Evolutionary conservation across 1,140 invertebrate species (phyloP).

Genomic region (Atopsyche davidsoni): DNA sequence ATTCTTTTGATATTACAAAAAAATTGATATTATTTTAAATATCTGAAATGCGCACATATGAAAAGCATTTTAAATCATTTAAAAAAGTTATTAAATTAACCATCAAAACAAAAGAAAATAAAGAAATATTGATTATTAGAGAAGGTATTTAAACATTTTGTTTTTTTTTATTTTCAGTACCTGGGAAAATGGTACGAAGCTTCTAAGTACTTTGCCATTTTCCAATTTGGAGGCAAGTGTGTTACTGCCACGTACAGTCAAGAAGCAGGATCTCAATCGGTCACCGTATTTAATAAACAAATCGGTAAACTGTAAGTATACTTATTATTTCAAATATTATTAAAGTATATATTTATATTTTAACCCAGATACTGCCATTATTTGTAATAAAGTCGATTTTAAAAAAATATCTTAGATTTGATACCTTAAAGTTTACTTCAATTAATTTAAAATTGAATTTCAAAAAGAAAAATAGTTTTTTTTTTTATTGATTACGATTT

Average conservation of each 20-base stretch:
- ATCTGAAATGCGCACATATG: too few relatives aligned
- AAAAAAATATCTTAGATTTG: too few relatives aligned
- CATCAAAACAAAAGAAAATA: background rate
- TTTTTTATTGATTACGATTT: too few relatives aligned
- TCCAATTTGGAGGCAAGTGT: conserved; percentile 70
- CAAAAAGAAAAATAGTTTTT: too few relatives aligned
- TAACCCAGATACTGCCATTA: too few relatives aligned
- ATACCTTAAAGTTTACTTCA: too few relatives aligned
- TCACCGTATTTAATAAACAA: conserved; percentile 60
- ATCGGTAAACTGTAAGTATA: conserved; percentile 55
- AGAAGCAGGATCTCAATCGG: conserved; percentile 50
- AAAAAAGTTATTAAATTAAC: background rate
- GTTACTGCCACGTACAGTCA: conserved; percentile 62
- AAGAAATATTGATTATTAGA: background rate
- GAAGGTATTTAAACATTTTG: conserved; percentile 3
- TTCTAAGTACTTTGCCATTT: conserved; percentile 68
- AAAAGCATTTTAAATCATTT: background rate
- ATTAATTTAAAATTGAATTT: too few relatives aligned
- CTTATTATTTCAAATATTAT: conserved; percentile 6
- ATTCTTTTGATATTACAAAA: too few relatives aligned
- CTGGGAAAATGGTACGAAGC: conserved; percentile 73
- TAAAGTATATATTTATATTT: too few relatives aligned
- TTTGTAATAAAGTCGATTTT: too few relatives aligned
- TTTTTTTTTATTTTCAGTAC: conserved; percentile 54
- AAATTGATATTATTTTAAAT: too few relatives aligned